Evolutionary conservation across 2,888 invertebrate genomes (phyloP).

Genomic region (Drymonia ruficornis): DNA sequence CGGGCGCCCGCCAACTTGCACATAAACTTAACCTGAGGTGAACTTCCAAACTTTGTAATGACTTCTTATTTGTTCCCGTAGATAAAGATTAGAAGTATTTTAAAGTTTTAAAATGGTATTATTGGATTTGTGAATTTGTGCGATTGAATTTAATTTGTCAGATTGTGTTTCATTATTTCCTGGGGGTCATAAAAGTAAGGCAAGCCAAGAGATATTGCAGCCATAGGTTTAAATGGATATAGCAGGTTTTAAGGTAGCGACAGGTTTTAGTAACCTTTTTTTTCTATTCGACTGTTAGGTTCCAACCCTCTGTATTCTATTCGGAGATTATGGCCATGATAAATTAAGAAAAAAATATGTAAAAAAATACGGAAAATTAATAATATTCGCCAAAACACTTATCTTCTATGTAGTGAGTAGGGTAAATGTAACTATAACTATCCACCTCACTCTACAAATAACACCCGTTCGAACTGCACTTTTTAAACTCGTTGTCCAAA

Average conservation of each 20-base stretch:
- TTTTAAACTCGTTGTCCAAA: constrained; percentile 38
- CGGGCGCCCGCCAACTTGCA: constrained; percentile 8
- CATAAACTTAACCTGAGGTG: constrained; percentile 37
- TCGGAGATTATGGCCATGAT: background rate
- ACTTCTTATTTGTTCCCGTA: constrained; percentile 26
- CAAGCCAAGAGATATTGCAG: too few species aligned
- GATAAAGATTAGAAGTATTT: constrained; percentile 18
- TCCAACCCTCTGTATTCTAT: too few species aligned
- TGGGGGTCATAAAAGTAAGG: too few species aligned
- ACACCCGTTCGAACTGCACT: constrained; percentile 33
- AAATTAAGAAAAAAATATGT: too few species aligned
- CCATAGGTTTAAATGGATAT: too few species aligned
- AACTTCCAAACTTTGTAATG: constrained; percentile 25
- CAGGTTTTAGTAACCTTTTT: too few species aligned
- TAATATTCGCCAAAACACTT: background rate
- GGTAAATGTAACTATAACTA: constrained; percentile 29
- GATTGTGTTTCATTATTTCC: background rate
- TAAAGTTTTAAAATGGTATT: constrained; percentile 16
- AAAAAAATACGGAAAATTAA: too few species aligned
- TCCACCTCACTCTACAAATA: constrained; percentile 11
- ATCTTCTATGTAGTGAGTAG: background rate
- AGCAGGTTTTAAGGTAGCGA: too few species aligned
- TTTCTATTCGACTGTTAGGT: background rate
- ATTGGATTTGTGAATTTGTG: constrained; percentile 1
- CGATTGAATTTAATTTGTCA: background rate